Percentiles rank a stretch among this genome's conserved stretches.
Conservation (phyloP, 1,140 invertebrate species). For the Hyphantria cunea region DNA sequence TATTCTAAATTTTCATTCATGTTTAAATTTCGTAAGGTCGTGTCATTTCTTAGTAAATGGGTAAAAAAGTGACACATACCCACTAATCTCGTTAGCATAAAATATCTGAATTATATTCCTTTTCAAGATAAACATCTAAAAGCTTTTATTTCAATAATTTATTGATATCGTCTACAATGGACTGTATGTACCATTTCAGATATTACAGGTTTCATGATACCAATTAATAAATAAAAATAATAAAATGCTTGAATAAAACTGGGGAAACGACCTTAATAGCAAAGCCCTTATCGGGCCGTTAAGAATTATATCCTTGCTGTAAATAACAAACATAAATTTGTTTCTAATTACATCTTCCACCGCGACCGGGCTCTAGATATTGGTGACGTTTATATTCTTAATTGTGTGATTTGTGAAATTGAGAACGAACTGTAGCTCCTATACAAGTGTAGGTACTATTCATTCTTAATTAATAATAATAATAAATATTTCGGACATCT, state of each 20-base stretch:
- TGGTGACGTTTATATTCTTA: not conserved
- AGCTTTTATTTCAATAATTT: constrained; percentile 6
- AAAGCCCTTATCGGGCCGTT: constrained; percentile 19
- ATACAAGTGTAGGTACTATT: too few species aligned
- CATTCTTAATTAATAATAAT: too few species aligned
- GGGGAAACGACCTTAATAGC: constrained; percentile 26
- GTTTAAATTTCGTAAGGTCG: too few species aligned
- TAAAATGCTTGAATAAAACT: constrained; percentile 22
- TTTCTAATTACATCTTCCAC: constrained; percentile 27
- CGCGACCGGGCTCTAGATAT: constrained; percentile 16
- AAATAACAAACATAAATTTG: constrained; percentile 13
- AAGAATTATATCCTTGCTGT: constrained; percentile 21
- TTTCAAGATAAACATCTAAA: not conserved
- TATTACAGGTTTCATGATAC: constrained; percentile 11
- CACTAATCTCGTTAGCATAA: too few species aligned
- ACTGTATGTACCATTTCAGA: not conserved
- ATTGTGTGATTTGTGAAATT: not conserved
- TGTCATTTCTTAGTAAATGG: too few species aligned
- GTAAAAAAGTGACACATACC: too few species aligned
- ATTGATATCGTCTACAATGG: constrained; percentile 3
- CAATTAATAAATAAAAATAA: constrained; percentile 28
- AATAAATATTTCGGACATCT: too few species aligned
- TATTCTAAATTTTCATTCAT: too few species aligned
- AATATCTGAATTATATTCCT: too few species aligned
- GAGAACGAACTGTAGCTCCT: too few species aligned